Evolutionary conservation across 2,888 invertebrate genomes (phyloP).

Genomic region (Himalopsyche anomala): DNA sequence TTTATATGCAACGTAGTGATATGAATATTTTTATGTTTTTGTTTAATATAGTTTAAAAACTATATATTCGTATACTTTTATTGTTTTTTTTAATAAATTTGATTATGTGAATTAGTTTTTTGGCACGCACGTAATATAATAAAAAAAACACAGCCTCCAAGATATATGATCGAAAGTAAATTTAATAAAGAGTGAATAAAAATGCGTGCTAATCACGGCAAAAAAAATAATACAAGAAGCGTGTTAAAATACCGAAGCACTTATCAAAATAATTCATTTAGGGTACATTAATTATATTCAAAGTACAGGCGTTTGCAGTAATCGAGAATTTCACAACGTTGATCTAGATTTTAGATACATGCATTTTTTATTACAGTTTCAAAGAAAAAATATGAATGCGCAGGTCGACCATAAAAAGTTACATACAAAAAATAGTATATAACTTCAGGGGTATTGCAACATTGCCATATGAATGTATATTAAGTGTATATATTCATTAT

Average conservation of each 20-base stretch:
- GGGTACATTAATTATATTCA: constrained; percentile 15
- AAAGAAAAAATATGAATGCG: constrained; percentile 14
- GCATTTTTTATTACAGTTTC: constrained; percentile 40
- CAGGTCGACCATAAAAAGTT: constrained; percentile 33
- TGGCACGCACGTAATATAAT: too few species aligned
- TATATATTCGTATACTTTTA: too few species aligned
- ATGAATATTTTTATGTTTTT: too few species aligned
- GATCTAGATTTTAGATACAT: constrained; percentile 54
- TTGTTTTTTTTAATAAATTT: too few species aligned
- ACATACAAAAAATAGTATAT: not conserved
- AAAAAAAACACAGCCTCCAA: too few species aligned
- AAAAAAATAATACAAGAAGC: not conserved
- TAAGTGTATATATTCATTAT: too few species aligned
- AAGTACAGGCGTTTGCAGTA: constrained; percentile 48
- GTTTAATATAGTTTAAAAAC: too few species aligned
- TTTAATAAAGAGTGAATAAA: not conserved
- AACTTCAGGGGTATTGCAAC: not conserved
- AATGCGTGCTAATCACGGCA: not conserved
- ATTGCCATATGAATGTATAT: not conserved
- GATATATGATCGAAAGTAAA: not conserved
- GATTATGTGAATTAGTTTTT: too few species aligned
- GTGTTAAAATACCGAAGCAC: constrained; percentile 23
- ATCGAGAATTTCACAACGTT: constrained; percentile 56
- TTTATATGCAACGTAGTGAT: too few species aligned
- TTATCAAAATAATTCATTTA: constrained; percentile 45